Conservation (phyloP, 2,888 invertebrate species). For the Embidobia sp. region DNA sequence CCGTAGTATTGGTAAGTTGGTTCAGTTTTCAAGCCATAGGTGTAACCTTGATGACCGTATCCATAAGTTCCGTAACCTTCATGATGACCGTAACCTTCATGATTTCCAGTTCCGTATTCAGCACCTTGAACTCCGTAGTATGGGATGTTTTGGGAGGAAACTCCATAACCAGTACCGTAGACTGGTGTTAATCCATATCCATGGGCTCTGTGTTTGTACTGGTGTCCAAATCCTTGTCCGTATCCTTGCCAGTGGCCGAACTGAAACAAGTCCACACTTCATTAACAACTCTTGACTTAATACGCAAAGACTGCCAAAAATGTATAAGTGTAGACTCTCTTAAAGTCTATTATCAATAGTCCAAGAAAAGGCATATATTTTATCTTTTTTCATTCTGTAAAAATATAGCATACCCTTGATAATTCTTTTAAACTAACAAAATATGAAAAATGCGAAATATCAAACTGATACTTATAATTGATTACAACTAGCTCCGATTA, state of each 20-base stretch:
- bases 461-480: too few species aligned
- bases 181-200: not conserved
- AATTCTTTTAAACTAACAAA: not conserved
- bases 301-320: too few species aligned
- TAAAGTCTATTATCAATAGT: too few species aligned
- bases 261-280: too few species aligned
- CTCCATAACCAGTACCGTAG: not conserved
- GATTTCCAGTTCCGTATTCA: slow-evolving; percentile 13
- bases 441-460: not conserved
- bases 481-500: too few species aligned
- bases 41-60: not conserved
- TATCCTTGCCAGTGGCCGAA: not conserved
- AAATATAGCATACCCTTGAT: not conserved
- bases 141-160: slow-evolving; percentile 5
- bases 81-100: not conserved
- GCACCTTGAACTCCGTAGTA: slow-evolving; percentile 23
- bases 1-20: slow-evolving; percentile 2
- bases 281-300: too few species aligned
- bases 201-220: not conserved
- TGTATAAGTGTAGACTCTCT: too few species aligned
- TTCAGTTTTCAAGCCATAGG: too few species aligned
- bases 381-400: too few species aligned
- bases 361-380: too few species aligned
- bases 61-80: not conserved
- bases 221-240: slow-evolving; percentile 7